A percentile compares a stretch with the other conserved stretches of the same genome.
These are phyloP conservation scores for Ptychadena robeensis DNA, from an alignment of 2,797 vertebrate genomes.

Conservation along the genomic window DNA sequence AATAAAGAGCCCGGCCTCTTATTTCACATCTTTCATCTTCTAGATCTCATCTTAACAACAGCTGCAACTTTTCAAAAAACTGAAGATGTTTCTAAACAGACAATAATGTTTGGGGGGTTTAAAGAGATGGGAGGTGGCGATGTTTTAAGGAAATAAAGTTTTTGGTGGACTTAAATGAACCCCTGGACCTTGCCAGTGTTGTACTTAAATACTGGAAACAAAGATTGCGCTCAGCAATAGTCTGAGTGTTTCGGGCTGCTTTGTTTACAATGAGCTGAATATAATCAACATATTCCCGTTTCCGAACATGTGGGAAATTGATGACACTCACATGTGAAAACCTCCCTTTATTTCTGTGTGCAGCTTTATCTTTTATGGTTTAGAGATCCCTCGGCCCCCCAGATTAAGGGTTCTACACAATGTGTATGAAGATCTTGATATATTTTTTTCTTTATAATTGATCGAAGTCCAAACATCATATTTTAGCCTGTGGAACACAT, in stretches of 20 bases:
- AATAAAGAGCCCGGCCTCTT: no score
- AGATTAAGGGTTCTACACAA: no score
- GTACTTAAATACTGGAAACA: neutral
- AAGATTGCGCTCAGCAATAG: neutral
- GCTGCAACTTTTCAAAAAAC: constrained; percentile 13
- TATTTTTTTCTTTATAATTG: no score
- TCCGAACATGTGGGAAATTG: neutral
- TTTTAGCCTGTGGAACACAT: no score
- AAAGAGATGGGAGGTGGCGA: neutral
- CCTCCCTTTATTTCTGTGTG: neutral
- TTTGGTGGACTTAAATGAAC: neutral
- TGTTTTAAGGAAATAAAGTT: neutral
- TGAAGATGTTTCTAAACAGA: neutral
- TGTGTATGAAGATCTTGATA: no score
- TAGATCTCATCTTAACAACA: constrained; percentile 7
- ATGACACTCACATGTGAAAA: no score
- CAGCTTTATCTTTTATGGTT: neutral
- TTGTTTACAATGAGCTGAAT: neutral
- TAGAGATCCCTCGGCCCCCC: no score
- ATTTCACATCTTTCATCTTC: neutral
- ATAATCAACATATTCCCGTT: neutral
- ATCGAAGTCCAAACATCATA: no score
- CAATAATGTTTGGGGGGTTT: neutral
- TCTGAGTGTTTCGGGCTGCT: neutral
- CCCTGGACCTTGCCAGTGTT: neutral